Conservation (phyloP, 2,797 vertebrate genomes). For the Podarcis siculus region DNA sequence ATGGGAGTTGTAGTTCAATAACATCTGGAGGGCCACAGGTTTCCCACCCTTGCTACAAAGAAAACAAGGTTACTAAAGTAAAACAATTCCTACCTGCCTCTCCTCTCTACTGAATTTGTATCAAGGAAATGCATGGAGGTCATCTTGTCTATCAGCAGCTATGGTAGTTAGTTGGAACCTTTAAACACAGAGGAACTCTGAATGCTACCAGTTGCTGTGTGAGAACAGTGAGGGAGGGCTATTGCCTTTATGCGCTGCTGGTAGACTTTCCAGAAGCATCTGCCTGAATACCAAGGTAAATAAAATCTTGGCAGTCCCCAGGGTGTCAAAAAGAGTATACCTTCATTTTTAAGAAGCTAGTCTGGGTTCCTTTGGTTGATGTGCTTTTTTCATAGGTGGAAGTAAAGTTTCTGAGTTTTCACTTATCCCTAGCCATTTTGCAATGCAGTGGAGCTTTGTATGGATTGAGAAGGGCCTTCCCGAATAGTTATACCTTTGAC, state of each 20-base stretch:
- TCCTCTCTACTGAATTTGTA: not conserved
- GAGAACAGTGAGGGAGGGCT: too few relatives aligned
- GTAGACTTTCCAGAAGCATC: too few relatives aligned
- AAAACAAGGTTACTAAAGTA: not conserved
- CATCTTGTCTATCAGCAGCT: too few relatives aligned
- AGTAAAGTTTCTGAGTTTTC: not conserved
- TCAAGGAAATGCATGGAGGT: not conserved
- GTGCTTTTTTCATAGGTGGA: not conserved
- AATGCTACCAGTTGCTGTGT: too few relatives aligned
- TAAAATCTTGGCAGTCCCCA: not conserved
- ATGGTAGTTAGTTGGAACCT: not conserved
- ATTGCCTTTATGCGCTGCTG: too few relatives aligned
- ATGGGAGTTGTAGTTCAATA: too few relatives aligned
- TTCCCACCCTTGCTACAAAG: not conserved
- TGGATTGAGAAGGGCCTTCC: fast-evolving
- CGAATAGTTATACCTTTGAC: not conserved
- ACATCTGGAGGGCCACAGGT: too few relatives aligned
- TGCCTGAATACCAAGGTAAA: too few relatives aligned
- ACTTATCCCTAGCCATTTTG: not conserved
- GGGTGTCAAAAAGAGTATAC: not conserved
- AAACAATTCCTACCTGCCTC: not conserved
- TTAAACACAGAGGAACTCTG: too few relatives aligned
- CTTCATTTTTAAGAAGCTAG: not conserved
- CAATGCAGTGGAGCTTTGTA: fast-evolving
- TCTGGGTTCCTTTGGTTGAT: not conserved